These are phyloP conservation scores for Caenorhabditis auriculariae DNA, from an alignment of 2,888 invertebrate genomes.

Conservation along the genomic window DNA sequence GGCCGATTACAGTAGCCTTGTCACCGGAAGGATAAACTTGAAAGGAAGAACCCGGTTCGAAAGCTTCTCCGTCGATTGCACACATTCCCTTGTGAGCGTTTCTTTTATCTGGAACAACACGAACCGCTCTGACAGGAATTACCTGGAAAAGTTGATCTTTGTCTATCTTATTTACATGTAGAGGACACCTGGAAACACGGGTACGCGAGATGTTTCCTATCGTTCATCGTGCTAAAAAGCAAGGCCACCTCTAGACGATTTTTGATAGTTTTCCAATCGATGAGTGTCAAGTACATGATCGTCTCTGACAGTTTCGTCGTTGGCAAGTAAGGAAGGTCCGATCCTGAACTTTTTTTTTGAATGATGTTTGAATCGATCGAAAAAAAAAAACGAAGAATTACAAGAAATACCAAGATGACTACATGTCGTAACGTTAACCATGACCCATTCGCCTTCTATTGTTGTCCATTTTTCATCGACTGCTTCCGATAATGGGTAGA, in stretches of 20 bases:
- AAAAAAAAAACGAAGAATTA: no score
- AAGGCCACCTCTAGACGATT: slow-evolving; percentile 8
- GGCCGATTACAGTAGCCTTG: not conserved
- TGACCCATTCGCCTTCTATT: slow-evolving; percentile 46
- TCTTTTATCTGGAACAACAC: slow-evolving; percentile 3
- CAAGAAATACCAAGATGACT: slow-evolving; percentile 42
- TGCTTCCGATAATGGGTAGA: slow-evolving; percentile 32
- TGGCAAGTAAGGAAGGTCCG: no score
- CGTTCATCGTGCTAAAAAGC: slow-evolving; percentile 8
- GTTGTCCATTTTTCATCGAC: slow-evolving; percentile 35
- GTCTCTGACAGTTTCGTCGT: not conserved
- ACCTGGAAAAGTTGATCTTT: slow-evolving; percentile 4
- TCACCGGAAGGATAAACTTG: not conserved
- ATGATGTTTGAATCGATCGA: no score
- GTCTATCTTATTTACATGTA: not conserved
- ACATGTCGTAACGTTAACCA: slow-evolving; percentile 33
- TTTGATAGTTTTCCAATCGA: slow-evolving; percentile 11
- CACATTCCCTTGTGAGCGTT: slow-evolving; percentile 3
- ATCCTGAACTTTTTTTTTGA: no score
- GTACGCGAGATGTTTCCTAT: slow-evolving; percentile 4
- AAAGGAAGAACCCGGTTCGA: not conserved
- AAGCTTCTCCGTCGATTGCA: slow-evolving; percentile 11
- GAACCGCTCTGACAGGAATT: slow-evolving; percentile 12
- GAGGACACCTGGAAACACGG: slow-evolving; percentile 9
- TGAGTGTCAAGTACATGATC: slow-evolving; percentile 12